Percentiles rank a stretch among this genome's conserved stretches.
These are phyloP conservation scores for Drosophila orosa DNA, from an alignment of 1,140 invertebrate genomes.

Conservation along the genomic window DNA sequence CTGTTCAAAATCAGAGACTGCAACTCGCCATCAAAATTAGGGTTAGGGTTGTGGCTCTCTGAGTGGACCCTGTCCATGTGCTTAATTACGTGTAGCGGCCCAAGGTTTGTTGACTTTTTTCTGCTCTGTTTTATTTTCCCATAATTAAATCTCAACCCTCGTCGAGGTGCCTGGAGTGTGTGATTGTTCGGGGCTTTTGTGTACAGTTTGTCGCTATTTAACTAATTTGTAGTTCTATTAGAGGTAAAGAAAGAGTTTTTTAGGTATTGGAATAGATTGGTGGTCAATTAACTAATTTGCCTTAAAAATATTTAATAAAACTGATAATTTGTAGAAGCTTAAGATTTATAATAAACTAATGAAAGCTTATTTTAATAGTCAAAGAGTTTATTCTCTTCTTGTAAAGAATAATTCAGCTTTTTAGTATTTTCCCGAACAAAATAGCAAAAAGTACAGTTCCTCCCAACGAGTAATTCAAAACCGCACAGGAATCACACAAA, in stretches of 20 bases:
- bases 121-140: constrained; percentile 67
- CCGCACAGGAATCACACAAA: constrained; percentile 23
- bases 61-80: constrained; percentile 57
- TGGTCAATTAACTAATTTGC: neutral
- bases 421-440: neutral
- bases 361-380: too few relatives aligned
- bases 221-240: constrained; percentile 4
- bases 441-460: constrained; percentile 63
- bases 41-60: constrained; percentile 15
- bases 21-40: constrained; percentile 2
- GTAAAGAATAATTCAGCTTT: neutral
- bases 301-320: neutral
- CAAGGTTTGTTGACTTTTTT: constrained; percentile 72
- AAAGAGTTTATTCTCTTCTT: neutral
- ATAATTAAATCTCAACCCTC: constrained; percentile 80
- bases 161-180: constrained; percentile 15
- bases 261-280: neutral
- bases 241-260: too few relatives aligned
- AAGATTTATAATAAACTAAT: neutral
- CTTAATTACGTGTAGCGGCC: constrained; percentile 70
- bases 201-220: constrained; percentile 40
- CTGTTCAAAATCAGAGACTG: constrained; percentile 28
- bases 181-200: constrained; percentile 6
- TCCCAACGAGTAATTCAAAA: constrained; percentile 48
- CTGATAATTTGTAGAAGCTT: neutral